Base-by-base conservation (phyloP, 2,113 vertebrate genomes). In the Callionymus lyra region DNA sequence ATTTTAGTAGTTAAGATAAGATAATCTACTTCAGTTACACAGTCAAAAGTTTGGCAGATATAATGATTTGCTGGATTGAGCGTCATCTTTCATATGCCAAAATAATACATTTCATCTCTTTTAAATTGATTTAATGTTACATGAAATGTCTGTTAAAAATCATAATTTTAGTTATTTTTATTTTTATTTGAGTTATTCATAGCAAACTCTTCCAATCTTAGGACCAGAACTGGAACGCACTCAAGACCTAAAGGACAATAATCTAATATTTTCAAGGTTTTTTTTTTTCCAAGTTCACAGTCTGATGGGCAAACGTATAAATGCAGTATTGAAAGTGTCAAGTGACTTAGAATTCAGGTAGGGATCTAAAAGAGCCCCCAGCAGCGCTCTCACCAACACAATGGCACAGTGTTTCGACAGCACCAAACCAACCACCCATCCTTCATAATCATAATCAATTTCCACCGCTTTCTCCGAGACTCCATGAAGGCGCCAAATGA, bases 361-460 rank as follows among this genome's bases (percentile, higher is more conserved):
- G 53, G 66, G 53, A 54, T 21, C 41, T 62, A 47, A 14, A 43
- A 48, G 38, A 50, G 37, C 47, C 53, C 67, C 66, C 62, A 31
- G 53, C 52, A 12, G 51, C 19, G 51, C 39, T 13, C 53, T 66
- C 34, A 16, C 48, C 52, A 53, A 44, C 44, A 63, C 62, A 76
- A 73, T 50, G 44, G 35, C 49, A 47, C 42, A 43, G 38, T 53
- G 55, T 46, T 47, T 54, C 50, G 56, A 46, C 41, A 13, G 52
- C 34, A 45, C 56, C 58, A 72, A 56, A 19, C 59, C 61, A 52
- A 54, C 50, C n/a, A n/a, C 66, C 66, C 65, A 65, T 57, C 49
- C 64, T 71, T 72, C 62, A 73, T 64, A 76, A 78, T 76, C 65
- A 67, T 76, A 76, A 82, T 81, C 74, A 65, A 79, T 80, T 82